Percentiles rank a stretch among this genome's conserved stretches.
phyloP scores from a whole-genome alignment of 2,797 vertebrate species.

The Phalloptychus januarius region DNA sequence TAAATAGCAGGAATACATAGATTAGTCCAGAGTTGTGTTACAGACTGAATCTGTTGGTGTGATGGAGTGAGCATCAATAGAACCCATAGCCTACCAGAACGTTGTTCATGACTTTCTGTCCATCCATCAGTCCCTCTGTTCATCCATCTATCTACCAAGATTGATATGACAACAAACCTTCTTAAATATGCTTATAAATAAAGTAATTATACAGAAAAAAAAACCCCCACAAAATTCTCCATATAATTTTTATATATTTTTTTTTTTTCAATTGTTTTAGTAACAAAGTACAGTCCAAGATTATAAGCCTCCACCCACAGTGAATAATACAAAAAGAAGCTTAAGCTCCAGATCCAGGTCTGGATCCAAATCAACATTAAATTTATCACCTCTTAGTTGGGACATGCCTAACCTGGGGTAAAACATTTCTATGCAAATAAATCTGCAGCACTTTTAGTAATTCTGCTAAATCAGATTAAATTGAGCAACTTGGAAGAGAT shows the following conservation, averaged over 20 bases:
- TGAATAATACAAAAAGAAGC: neutral
- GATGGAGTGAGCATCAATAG: neutral
- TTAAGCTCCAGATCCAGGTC: constrained; percentile 4
- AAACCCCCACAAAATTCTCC: neutral
- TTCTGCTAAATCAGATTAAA: neutral
- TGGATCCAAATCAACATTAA: constrained; percentile 1
- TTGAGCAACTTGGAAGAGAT: neutral
- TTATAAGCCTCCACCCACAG: neutral
- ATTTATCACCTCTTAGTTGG: constrained; percentile 3
- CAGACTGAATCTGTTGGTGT: neutral
- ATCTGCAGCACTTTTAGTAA: neutral
- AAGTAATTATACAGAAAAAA: neutral
- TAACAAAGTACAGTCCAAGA: neutral
- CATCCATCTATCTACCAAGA: neutral
- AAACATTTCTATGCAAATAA: constrained; percentile 4
- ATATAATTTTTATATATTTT: neutral
- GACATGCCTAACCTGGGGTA: constrained; percentile 5
- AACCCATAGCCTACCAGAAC: neutral
- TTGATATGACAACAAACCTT: neutral
- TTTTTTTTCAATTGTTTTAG: neutral
- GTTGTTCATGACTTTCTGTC: neutral
- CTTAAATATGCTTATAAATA: neutral
- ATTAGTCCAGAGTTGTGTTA: neutral
- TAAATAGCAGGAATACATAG: neutral
- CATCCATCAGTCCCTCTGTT: no score